Percentiles rank a stretch among this genome's conserved stretches.
phyloP scores from a whole-genome alignment of 2,797 vertebrate species.

The Morus bassanus region DNA sequence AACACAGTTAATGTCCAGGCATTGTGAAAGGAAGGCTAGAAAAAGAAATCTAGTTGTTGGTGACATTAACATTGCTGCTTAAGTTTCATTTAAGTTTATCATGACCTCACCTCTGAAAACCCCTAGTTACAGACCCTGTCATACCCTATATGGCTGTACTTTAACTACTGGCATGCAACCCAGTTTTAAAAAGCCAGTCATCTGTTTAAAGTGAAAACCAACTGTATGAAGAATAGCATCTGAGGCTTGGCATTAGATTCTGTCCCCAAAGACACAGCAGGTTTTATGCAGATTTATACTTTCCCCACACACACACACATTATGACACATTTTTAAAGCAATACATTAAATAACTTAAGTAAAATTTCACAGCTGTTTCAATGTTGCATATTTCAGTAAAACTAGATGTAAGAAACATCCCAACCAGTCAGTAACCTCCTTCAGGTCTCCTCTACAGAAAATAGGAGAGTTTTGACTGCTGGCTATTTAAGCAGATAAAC shows the following conservation, averaged over 20 bases:
- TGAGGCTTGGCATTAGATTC: neutral
- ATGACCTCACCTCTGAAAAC: slow-evolving; percentile 70
- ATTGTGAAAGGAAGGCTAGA: neutral
- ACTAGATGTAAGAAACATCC: neutral
- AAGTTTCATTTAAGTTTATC: slow-evolving; percentile 50
- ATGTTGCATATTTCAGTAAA: neutral
- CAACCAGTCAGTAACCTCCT: neutral
- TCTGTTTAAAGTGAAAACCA: slow-evolving; percentile 72
- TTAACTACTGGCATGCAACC: slow-evolving; percentile 62
- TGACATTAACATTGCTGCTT: neutral
- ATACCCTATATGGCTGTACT: slow-evolving; percentile 79
- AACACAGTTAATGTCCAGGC: neutral
- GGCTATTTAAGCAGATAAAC: neutral
- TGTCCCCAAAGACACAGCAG: neutral
- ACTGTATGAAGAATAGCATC: slow-evolving; percentile 52
- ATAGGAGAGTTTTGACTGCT: neutral
- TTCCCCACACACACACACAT: neutral
- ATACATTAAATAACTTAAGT: neutral
- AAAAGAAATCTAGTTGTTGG: slow-evolving; percentile 48
- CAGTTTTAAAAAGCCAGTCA: slow-evolving; percentile 68
- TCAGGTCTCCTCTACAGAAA: neutral
- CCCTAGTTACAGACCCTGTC: slow-evolving; percentile 42
- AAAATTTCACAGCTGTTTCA: neutral
- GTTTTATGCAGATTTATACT: neutral
- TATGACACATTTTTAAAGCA: slow-evolving; percentile 3